Evolutionary conservation across 2,797 vertebrate genomes (phyloP).

Genomic region (Heterohyrax brucei): DNA sequence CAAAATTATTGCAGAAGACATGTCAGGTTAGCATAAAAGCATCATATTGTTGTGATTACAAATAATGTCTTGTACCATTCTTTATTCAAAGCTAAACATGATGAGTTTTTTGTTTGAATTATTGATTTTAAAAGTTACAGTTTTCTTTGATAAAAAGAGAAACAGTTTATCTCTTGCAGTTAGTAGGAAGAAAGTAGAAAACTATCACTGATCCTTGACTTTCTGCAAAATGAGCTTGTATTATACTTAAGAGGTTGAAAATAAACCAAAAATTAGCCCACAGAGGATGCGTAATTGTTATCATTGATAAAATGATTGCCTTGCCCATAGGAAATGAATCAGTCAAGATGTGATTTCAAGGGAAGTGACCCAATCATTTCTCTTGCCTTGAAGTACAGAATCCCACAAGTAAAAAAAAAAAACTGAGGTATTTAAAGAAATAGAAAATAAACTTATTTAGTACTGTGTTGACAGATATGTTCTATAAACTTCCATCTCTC

Average conservation of each 20-base stretch:
- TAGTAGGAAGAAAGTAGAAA: constrained; percentile 88
- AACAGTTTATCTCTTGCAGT: constrained; percentile 82
- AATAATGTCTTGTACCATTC: constrained; percentile 75
- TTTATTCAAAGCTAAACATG: constrained; percentile 57
- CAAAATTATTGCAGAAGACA: constrained; percentile 86
- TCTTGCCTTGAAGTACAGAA: constrained; percentile 49
- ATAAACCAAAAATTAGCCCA: constrained; percentile 66
- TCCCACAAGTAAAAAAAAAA: neutral
- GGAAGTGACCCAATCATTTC: neutral
- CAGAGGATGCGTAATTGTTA: constrained; percentile 48
- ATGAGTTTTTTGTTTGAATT: constrained; percentile 51
- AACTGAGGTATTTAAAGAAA: constrained; percentile 42
- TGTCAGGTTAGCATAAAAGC: constrained; percentile 87
- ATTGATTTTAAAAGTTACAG: constrained; percentile 70
- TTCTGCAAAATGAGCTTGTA: constrained; percentile 75
- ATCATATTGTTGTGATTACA: constrained; percentile 78
- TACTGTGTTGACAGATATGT: constrained; percentile 36
- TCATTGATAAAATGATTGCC: constrained; percentile 79
- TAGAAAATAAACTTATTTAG: constrained; percentile 57
- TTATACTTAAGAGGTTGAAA: constrained; percentile 73
- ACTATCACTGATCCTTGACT: constrained; percentile 68
- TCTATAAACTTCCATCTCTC: neutral
- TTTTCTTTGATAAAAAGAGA: constrained; percentile 84
- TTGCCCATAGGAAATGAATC: constrained; percentile 60
- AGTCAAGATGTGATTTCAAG: constrained; percentile 66